phyloP scores from a whole-genome alignment of 1,140 invertebrate species.

The Neodiprion fabricii region DNA sequence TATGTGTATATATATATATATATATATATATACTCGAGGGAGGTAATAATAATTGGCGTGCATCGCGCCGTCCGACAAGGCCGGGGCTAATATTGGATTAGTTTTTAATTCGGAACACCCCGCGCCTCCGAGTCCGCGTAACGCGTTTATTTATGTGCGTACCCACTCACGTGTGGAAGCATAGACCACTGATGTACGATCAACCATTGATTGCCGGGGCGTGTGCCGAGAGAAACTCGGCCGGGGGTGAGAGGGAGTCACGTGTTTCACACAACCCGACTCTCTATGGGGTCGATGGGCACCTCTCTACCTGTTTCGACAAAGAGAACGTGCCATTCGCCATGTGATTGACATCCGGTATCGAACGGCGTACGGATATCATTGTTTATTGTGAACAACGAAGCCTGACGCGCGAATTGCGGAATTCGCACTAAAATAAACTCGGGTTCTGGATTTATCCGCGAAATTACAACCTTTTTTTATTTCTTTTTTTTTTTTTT shows the following conservation, averaged over 20 bases:
- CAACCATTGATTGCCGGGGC: slow-evolving; percentile 37
- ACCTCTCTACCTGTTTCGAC: neutral
- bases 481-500: too few species aligned
- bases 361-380: too few species aligned
- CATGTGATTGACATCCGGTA: neutral
- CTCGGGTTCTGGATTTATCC: too few species aligned
- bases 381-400: too few species aligned
- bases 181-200: slow-evolving; percentile 35
- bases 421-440: neutral
- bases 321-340: neutral
- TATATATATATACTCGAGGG: slow-evolving; percentile 14
- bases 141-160: slow-evolving; percentile 27
- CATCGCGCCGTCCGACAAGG: slow-evolving; percentile 30
- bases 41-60: slow-evolving; percentile 30
- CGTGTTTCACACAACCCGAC: neutral
- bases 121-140: slow-evolving; percentile 21
- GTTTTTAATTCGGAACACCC: slow-evolving; percentile 45
- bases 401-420: neutral
- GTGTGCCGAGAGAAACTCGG: slow-evolving; percentile 25
- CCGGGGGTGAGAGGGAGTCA: neutral
- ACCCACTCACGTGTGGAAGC: slow-evolving; percentile 28
- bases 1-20: slow-evolving; percentile 13
- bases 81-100: slow-evolving; percentile 46
- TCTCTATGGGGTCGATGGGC: neutral
- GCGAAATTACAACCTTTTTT: too few species aligned